Base-by-base conservation (phyloP, 2,888 invertebrate genomes). In the Machimus rusticus region DNA sequence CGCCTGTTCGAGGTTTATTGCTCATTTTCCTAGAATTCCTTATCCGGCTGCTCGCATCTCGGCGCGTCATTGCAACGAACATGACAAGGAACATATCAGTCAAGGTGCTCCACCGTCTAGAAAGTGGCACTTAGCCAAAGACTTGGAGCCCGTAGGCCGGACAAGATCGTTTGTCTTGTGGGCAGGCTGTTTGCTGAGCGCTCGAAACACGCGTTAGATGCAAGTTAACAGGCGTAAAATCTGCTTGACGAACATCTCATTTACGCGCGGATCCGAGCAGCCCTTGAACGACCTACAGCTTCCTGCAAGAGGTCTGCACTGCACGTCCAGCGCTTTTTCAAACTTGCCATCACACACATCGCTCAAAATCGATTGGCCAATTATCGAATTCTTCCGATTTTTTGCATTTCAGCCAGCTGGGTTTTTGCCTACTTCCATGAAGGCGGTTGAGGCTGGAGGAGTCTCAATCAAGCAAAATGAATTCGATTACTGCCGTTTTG, bases 51-150 rank as follows among this genome's bases (percentile, higher is more conserved):
- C 28, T 81, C 23, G 55, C 81, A 81, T 81, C 81, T 81, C n/a
- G 19, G 76, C 76, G 51, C n/a, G 43, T 14, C 51, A 81, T 5
- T 51, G 81, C 34, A 81, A 6, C 51, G 37, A 55, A 81, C 81
- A 81, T 81, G 81, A 81, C 81, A 81, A 81, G 81, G 34, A 55
- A 81, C 81, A 81, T 81, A 81, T 81, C 81, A 81, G 81, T 81
- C 81, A 81, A 81, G 81, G 81, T 81, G 55, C 81, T 55, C 81
- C 28, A 55, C 51, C 16, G 51, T 46, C 51, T 81, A 76, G 76
- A 76, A 76, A 37, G 34, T 37, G 76, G 76, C 76, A 37, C 37
- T 55, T n/a, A 28, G 16, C 14, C 28, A n/a, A 55, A 55, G 55
- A 19, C 51, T n/a, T 34, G 55, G 23, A 55, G 46, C 16, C n/a